These are phyloP conservation scores for Sitophilus oryzae DNA, from an alignment of 1,140 invertebrate genomes.

Conservation along the genomic window DNA sequence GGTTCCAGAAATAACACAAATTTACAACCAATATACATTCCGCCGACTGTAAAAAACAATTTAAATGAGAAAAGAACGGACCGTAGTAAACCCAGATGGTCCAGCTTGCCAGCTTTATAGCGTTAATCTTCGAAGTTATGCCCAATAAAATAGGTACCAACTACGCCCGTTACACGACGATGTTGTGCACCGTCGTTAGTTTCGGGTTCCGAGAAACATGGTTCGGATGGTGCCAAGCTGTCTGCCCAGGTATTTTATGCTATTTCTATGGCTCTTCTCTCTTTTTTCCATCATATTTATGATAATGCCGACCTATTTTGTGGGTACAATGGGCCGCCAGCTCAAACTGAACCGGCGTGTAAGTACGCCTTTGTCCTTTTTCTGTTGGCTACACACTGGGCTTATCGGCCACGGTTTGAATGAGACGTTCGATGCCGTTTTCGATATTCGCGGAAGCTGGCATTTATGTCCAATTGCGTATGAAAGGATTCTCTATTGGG, in stretches of 20 bases:
- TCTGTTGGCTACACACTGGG: no score
- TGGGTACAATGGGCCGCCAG: background rate
- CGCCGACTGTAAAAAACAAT: no score
- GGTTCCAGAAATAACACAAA: no score
- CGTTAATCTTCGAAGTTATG: constrained; percentile 8
- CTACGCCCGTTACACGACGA: background rate
- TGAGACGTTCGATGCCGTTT: background rate
- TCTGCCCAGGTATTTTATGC: constrained; percentile 13
- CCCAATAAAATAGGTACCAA: constrained; percentile 2
- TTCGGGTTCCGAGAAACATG: constrained; percentile 6
- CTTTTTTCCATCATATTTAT: constrained; percentile 4
- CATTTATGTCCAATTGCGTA: no score
- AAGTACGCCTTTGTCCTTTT: constrained; percentile 1
- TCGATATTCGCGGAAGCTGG: background rate
- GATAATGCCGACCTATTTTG: constrained; percentile 2
- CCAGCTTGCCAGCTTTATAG: no score
- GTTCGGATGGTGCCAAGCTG: constrained; percentile 10
- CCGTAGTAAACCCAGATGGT: no score
- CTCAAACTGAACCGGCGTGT: constrained; percentile 5
- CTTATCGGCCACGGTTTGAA: no score
- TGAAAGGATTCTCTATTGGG: no score
- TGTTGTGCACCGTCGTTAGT: no score
- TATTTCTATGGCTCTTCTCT: background rate
- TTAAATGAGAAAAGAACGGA: no score
- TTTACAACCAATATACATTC: no score